A percentile compares a stretch with the other conserved stretches of the same genome.
Conservation (phyloP, 2,888 invertebrate species). For the Platycheirus albimanus region DNA sequence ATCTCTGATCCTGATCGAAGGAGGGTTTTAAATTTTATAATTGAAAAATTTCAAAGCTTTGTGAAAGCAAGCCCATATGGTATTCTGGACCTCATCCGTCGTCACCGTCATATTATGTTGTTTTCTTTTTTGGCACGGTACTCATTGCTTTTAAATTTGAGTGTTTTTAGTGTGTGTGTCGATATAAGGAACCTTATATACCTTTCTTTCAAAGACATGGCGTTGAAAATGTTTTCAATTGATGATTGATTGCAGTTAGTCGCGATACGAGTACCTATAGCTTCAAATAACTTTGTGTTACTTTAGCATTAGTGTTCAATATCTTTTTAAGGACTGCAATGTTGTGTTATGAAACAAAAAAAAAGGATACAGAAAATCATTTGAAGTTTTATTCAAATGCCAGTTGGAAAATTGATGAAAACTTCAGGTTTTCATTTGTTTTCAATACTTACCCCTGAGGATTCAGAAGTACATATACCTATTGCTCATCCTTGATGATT, state of each 20-base stretch:
- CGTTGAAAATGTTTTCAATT: constrained; percentile 59
- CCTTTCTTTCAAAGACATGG: constrained; percentile 50
- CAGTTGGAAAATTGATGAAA: constrained; percentile 73
- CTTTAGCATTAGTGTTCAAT: constrained; percentile 28
- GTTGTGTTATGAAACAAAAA: constrained; percentile 15
- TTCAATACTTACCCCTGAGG: constrained; percentile 56
- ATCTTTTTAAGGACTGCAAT: constrained; percentile 9
- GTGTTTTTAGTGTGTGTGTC: constrained; percentile 10
- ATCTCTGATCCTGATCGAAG: constrained; percentile 10
- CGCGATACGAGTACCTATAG: constrained; percentile 16
- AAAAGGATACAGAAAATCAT: neutral
- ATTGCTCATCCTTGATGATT: constrained; percentile 7
- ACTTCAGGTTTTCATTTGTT: constrained; percentile 71
- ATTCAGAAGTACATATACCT: constrained; percentile 4
- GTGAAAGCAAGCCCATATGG: no score
- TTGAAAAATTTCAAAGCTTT: constrained; percentile 59
- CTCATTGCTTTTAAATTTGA: constrained; percentile 54
- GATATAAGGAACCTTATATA: constrained; percentile 4
- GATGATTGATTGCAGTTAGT: constrained; percentile 65
- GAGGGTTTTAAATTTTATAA: constrained; percentile 61
- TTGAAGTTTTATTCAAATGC: constrained; percentile 51
- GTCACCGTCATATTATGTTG: neutral
- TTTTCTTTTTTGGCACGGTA: constrained; percentile 9
- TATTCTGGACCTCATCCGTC: neutral
- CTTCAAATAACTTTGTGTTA: constrained; percentile 11